phyloP scores from a whole-genome alignment of 2,888 invertebrate species.

The Myopa tessellatipennis region DNA sequence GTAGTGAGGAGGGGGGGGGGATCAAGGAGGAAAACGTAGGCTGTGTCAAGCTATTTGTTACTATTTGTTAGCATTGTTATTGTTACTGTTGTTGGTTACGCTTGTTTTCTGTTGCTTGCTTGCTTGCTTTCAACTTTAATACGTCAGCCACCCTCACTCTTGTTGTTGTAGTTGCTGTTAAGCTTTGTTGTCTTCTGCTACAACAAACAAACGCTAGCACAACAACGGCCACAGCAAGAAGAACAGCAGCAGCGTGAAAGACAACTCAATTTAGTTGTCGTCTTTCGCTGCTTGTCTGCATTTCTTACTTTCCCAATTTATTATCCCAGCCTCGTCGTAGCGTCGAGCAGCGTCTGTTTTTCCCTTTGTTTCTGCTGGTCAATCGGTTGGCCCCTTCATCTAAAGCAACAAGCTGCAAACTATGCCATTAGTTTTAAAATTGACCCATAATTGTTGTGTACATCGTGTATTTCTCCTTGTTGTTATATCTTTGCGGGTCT shows the following conservation, averaged over 20 bases:
- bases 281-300: slow-evolving; percentile 12
- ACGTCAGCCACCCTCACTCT: neutral
- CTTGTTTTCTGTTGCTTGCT: neutral
- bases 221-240: neutral
- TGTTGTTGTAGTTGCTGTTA: neutral
- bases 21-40: neutral
- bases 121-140: neutral
- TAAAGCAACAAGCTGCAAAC: slow-evolving; percentile 1
- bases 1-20: neutral
- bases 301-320: neutral
- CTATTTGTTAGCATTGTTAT: neutral
- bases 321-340: neutral
- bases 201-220: neutral
- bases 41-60: neutral
- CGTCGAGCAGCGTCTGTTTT: neutral
- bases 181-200: neutral
- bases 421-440: slow-evolving; percentile 8
- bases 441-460: slow-evolving; percentile 19
- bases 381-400: too few species aligned
- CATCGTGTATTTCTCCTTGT: neutral
- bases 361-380: too few species aligned
- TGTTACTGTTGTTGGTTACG: slow-evolving; percentile 1
- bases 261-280: slow-evolving; percentile 35
- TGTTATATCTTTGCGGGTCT: neutral
- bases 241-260: slow-evolving; percentile 1